These are phyloP conservation scores for Dermolepida albohirtum DNA, from an alignment of 2,888 invertebrate species.

Conservation along the genomic window DNA sequence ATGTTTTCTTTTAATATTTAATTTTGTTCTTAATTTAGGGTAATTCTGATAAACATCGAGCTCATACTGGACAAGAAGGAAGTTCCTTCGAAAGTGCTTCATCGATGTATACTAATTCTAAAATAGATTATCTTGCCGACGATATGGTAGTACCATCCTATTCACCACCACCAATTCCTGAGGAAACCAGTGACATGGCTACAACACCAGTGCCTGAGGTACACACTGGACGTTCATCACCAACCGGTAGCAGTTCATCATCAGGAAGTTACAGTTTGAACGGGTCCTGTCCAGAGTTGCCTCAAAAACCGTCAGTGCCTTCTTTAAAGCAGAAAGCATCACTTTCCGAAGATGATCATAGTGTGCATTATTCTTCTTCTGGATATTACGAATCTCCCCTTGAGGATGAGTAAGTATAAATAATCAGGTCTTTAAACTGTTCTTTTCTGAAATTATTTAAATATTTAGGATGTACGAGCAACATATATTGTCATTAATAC, in stretches of 20 bases:
- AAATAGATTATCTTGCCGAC: slow-evolving; percentile 76
- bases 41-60: slow-evolving; percentile 41
- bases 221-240: slow-evolving; percentile 65
- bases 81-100: slow-evolving; percentile 91
- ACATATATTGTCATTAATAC: no score
- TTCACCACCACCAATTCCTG: slow-evolving; percentile 71
- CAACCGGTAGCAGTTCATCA: slow-evolving; percentile 70
- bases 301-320: slow-evolving; percentile 61
- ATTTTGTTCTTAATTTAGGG: slow-evolving; percentile 25
- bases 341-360: slow-evolving; percentile 77
- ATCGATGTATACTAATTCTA: slow-evolving; percentile 81
- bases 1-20: slow-evolving; percentile 1
- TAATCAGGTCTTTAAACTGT: no score
- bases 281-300: slow-evolving; percentile 64
- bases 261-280: slow-evolving; percentile 70
- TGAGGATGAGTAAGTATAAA: slow-evolving; percentile 74
- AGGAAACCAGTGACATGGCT: slow-evolving; percentile 64
- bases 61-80: slow-evolving; percentile 71
- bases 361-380: slow-evolving; percentile 78
- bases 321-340: slow-evolving; percentile 61
- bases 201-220: slow-evolving; percentile 62
- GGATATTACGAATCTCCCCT: slow-evolving; percentile 81
- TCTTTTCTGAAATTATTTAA: no score
- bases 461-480: no score
- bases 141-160: slow-evolving; percentile 74